These are phyloP conservation scores for Hormiphora californensis DNA, from an alignment of 37 sponge, comb jelly and placozoan species.

Conservation along the genomic window DNA sequence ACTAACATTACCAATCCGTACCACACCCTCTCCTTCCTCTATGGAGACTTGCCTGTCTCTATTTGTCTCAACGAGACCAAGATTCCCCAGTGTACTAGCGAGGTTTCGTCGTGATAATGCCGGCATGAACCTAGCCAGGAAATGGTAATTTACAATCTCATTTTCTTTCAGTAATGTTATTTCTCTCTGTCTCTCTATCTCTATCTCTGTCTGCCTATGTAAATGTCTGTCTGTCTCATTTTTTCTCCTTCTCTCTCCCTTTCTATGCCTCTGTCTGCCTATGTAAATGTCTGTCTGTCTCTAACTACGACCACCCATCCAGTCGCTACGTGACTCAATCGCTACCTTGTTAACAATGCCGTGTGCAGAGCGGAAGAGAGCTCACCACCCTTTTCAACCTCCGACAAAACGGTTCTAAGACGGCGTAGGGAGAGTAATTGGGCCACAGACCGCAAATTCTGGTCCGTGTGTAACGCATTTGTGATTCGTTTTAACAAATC, in stretches of 20 bases:
- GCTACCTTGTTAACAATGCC: neutral
- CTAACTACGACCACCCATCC: no score
- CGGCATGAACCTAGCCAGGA: slow-evolving; percentile 82
- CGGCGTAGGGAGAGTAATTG: slow-evolving; percentile 1
- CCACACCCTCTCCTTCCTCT: neutral
- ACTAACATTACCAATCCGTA: slow-evolving; percentile 62
- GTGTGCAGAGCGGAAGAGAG: slow-evolving; percentile 7
- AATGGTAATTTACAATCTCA: no score
- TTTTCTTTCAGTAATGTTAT: no score
- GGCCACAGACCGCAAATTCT: neutral
- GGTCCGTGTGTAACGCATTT: no score
- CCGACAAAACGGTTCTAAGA: neutral
- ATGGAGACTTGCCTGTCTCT: slow-evolving; percentile 37
- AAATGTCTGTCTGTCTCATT: no score
- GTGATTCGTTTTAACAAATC: no score
- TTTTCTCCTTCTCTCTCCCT: no score
- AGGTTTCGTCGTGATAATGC: slow-evolving; percentile 62
- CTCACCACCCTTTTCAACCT: neutral
- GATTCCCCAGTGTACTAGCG: slow-evolving; percentile 56
- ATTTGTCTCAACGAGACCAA: slow-evolving; percentile 50
- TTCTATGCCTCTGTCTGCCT: no score
- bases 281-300: no score
- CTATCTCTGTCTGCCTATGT: no score
- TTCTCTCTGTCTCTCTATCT: no score
- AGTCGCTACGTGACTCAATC: no score